Conservation (phyloP, 2,113 vertebrate genomes). For the Nansenia antarctica region DNA sequence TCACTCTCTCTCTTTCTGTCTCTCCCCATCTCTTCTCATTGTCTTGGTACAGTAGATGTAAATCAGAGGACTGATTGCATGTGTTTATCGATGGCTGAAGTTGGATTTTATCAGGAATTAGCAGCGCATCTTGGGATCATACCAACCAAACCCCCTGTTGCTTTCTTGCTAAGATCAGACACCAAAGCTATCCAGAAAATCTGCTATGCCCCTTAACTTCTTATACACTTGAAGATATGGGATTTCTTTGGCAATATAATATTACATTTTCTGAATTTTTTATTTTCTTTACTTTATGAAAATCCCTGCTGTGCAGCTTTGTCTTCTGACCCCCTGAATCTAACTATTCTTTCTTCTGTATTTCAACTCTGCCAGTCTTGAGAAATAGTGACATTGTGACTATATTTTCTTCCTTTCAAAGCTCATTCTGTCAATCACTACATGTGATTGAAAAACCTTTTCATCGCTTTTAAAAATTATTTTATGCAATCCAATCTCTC, state of each 20-base stretch:
- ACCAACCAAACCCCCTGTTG: not conserved
- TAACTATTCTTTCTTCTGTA: no score
- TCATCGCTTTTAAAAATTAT: not conserved
- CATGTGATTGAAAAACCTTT: not conserved
- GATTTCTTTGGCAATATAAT: not conserved
- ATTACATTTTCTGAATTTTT: not conserved
- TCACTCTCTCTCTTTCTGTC: not conserved
- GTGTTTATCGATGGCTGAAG: not conserved
- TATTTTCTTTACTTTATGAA: no score
- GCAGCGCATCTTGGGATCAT: not conserved
- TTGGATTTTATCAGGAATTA: not conserved
- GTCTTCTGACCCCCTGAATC: not conserved
- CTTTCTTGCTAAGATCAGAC: slow-evolving; percentile 2
- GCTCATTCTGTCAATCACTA: not conserved
- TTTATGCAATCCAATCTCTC: not conserved
- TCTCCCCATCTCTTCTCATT: no score
- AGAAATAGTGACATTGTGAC: no score
- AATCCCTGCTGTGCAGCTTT: not conserved
- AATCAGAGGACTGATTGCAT: no score
- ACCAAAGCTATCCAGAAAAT: not conserved
- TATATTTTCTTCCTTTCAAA: not conserved
- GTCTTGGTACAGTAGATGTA: no score
- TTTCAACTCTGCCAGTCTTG: no score
- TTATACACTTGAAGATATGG: not conserved
- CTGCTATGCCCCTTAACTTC: no score